Evolutionary conservation across 2,113 vertebrate species (phyloP), one percentile per base, ranked within the genome.

Genomic region (Ophiodon elongatus): DNA sequence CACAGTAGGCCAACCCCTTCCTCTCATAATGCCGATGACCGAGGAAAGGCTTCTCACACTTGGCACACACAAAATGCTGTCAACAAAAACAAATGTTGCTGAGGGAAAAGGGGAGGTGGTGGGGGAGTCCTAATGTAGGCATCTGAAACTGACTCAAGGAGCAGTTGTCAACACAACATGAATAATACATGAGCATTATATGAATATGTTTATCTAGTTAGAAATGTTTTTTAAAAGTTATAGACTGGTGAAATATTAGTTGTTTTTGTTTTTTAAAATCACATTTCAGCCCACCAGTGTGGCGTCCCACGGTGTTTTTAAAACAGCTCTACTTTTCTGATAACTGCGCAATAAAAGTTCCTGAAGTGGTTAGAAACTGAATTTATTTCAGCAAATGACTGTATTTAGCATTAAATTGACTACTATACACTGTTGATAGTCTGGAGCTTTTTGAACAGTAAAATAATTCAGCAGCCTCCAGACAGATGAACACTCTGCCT

Each of bases 41-140:
- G 31, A 99, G 96, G 93, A 99, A 99, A 31, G 98, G 98, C 71
- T 99, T 99, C 93, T 99, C 98, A 95, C 98, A 99, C 91, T 99
- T 99, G 75, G 98, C 98, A 80, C 98, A 99, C 73, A 99, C 98
- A 94, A 99, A 99, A 96, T 99, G 98, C 98, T 99, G 92, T 27
- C 85, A 95, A 95, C 64, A 94, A 68, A 88, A 80, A 80, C 54
- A 83, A 56, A 67, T 39, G 69, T 60, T 68, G 39, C 31, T 82
- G 33, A 84, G 52, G 50, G 31, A 59, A 70, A 27, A 21, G 1
- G 47, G 23, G 35, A 68, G 35, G 23, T 6, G 35, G 35, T 17
- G 19, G 8, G 8, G 2, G 17, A 67, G 45, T 29, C 4, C 21
- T 14, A 60, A 69, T 5, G 14, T 82, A 45, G n/a, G n/a, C 41